Evolutionary conservation across 2,888 invertebrate species (phyloP).

Genomic region (Drosophila meridiana): DNA sequence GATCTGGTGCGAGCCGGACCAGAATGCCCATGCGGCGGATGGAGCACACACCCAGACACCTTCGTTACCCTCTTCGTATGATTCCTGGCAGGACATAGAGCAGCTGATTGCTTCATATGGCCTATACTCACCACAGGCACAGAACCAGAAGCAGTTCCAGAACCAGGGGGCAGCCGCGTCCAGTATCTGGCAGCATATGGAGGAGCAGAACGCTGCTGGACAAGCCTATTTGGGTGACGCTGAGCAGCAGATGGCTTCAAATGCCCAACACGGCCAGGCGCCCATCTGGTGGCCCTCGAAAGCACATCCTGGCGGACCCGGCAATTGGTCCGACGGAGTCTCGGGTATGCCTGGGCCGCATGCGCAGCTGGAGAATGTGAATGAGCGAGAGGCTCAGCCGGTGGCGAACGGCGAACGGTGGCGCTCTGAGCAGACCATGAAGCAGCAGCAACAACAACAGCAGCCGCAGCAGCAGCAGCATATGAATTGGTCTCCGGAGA

Average conservation of each 20-base stretch:
- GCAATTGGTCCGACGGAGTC: not conserved
- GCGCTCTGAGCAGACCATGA: not conserved
- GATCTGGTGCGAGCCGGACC: not conserved
- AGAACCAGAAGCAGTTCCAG: not conserved
- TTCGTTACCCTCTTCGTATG: not conserved
- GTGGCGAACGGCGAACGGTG: too few species aligned
- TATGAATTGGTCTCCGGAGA: not conserved
- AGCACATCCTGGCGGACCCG: not conserved
- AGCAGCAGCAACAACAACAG: not conserved
- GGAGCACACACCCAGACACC: not conserved
- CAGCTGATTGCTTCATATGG: not conserved
- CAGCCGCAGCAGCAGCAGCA: not conserved
- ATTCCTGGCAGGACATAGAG: slow-evolving; percentile 12
- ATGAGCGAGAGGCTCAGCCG: not conserved
- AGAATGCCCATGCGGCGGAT: not conserved
- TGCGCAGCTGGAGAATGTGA: too few species aligned
- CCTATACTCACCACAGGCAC: not conserved
- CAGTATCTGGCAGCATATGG: not conserved
- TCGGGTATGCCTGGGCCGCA: too few species aligned
- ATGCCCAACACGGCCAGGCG: not conserved
- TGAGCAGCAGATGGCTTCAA: not conserved
- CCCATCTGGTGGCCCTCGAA: not conserved
- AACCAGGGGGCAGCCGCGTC: not conserved
- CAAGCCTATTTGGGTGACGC: not conserved
- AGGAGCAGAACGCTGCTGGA: not conserved